Evolutionary conservation across 2,113 vertebrate species (phyloP), one percentile per base, ranked within the genome.

Genomic region (Aythya baeri): DNA sequence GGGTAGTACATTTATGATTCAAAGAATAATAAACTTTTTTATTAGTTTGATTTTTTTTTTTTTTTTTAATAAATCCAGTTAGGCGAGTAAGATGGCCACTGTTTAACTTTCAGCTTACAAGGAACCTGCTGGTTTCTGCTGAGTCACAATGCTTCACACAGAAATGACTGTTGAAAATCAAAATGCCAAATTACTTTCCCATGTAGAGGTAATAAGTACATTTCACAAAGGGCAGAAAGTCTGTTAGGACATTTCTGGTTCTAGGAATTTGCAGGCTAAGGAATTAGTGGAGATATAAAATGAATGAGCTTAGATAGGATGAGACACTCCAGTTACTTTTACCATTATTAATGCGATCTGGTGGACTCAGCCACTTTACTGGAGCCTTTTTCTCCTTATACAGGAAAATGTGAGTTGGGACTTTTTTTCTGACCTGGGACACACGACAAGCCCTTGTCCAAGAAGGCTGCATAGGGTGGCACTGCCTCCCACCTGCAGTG

Each of bases 131-230:
- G 46, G 31, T 77, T 93, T 88, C 83, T 94, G 79, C 82, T 88
- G 46, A 91, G 72, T 88, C 72, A 70, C 43, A 58, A 44, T 34
- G 54, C 85, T 85, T 85, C 63, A 84, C 44, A 43, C 43, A 89
- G 91, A 82, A 91, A 89, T 94, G 89, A 68, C 66, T 50, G 66
- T 58, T 82, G 89, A 93, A 91, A 80, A 94, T 93, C 94, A 88
- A 85, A 92, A 89, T 72, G 73, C 59, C 50, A 94, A 94, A 95
- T 94, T 94, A 71, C 71, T 94, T 96, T 74, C 74, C 83, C 46
- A 34, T 57, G 66, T 55, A 68, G 44, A 91, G 78, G 84, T 87
- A 97, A 70, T 87, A 89, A 94, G n/a, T 77, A 31, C 59, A 83
- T 87, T 91, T 93, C 75, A 85, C 26, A 71, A 94, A 15, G 34